Evolutionary conservation across 2,888 invertebrate species (phyloP).

Genomic region (Agrotis exclamationis): DNA sequence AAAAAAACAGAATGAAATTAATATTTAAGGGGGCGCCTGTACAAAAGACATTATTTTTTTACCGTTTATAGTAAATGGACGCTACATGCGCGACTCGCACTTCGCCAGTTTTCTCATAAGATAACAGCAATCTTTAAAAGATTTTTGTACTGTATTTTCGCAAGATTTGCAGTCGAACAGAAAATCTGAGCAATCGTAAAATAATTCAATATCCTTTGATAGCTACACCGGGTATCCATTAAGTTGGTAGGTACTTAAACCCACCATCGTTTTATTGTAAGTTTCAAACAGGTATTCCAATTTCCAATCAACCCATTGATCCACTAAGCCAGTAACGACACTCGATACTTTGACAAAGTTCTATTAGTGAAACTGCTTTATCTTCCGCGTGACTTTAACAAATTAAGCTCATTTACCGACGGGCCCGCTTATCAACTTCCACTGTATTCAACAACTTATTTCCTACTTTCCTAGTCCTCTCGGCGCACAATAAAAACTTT

Average conservation of each 20-base stretch:
- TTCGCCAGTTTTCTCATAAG: too few species aligned
- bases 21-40: too few species aligned
- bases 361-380: slow-evolving; percentile 74
- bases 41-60: too few species aligned
- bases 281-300: slow-evolving; percentile 26
- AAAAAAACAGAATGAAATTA: too few species aligned
- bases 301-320: slow-evolving; percentile 19
- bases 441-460: slow-evolving; percentile 72
- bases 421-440: slow-evolving; percentile 65
- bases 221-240: not conserved
- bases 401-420: slow-evolving; percentile 84
- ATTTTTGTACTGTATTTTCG: too few species aligned
- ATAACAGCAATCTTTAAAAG: too few species aligned
- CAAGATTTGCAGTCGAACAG: too few species aligned
- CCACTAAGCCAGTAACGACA: slow-evolving; percentile 18
- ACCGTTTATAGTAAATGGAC: too few species aligned
- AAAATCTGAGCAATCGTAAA: too few species aligned
- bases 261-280: not conserved
- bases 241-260: not conserved
- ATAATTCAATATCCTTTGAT: too few species aligned
- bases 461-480: slow-evolving; percentile 65
- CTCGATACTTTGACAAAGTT: slow-evolving; percentile 71
- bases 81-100: too few species aligned
- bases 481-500: slow-evolving; percentile 60
- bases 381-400: slow-evolving; percentile 81